Evolutionary conservation across 2,888 invertebrate species (phyloP).

Genomic region (Ophioninae sp.): DNA sequence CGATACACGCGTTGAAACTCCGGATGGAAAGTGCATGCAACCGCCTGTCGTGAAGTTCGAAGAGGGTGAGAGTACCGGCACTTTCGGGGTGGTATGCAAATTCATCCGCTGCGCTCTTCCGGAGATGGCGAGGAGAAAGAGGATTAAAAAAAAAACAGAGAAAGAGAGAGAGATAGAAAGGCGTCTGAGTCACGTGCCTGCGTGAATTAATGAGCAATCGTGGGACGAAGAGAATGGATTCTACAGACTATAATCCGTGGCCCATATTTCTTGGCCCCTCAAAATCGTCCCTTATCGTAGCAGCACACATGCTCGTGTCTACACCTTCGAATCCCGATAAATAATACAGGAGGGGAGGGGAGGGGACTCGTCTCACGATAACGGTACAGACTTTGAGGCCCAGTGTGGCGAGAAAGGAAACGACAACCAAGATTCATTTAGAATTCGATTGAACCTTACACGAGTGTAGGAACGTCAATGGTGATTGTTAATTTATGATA

Average conservation of each 20-base stretch:
- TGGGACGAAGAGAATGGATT: conserved; percentile 46
- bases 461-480: conserved; percentile 58
- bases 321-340: conserved; percentile 23
- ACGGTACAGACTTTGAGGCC: conserved; percentile 34
- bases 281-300: conserved; percentile 18
- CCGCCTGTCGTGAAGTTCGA: conserved; percentile 22
- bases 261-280: conserved; percentile 42
- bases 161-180: not conserved
- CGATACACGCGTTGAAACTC: not conserved
- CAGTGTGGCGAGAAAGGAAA: conserved; percentile 2
- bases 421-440: conserved; percentile 45
- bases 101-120: conserved; percentile 3
- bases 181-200: conserved; percentile 40
- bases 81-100: conserved; percentile 56
- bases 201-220: conserved; percentile 55
- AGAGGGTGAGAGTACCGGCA: conserved; percentile 45
- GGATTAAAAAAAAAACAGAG: not conserved
- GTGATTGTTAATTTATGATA: conserved; percentile 19
- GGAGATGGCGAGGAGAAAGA: conserved; percentile 5
- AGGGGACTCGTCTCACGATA: conserved; percentile 25
- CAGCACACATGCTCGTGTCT: not conserved
- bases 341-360: conserved; percentile 15
- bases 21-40: conserved; percentile 8
- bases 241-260: conserved; percentile 29
- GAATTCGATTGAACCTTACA: conserved; percentile 63